A percentile compares a stretch with the other conserved stretches of the same genome.
Conservation (phyloP, 2,113 vertebrate genomes). For the Hirundichthys speculiger region DNA sequence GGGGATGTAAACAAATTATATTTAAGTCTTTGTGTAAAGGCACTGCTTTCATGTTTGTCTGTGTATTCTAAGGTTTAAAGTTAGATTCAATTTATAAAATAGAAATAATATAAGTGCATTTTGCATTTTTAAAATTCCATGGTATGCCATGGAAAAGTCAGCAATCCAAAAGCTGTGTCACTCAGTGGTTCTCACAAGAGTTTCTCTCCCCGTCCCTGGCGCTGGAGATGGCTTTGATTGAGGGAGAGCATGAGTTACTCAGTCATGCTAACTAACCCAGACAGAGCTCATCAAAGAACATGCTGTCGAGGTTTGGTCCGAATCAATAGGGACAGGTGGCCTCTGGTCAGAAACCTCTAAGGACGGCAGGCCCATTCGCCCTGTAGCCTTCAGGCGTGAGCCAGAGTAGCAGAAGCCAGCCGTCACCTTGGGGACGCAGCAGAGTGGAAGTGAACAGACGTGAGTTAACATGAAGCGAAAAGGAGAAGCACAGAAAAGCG, state of each 20-base stretch:
- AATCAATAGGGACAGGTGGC: constrained; percentile 64
- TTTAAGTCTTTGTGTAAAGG: constrained; percentile 53
- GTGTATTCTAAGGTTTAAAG: constrained; percentile 2
- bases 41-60: constrained; percentile 20
- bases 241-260: constrained; percentile 49
- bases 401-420: constrained; percentile 44
- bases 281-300: constrained; percentile 79
- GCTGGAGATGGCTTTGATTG: constrained; percentile 56
- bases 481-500: constrained; percentile 53
- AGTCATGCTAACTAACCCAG: constrained; percentile 65
- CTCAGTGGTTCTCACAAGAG: constrained; percentile 13
- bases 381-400: constrained; percentile 56
- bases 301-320: constrained; percentile 59
- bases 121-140: constrained; percentile 24
- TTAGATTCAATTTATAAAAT: not conserved
- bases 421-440: constrained; percentile 63
- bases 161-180: constrained; percentile 25
- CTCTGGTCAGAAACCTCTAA: constrained; percentile 58
- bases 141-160: constrained; percentile 17
- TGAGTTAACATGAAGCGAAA: constrained; percentile 68
- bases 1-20: constrained; percentile 74
- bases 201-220: constrained; percentile 16
- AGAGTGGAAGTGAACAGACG: constrained; percentile 60
- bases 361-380: constrained; percentile 47
- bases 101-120: constrained; percentile 9